Evolutionary conservation across 2,888 invertebrate genomes (phyloP), one percentile per base, ranked within the genome.

Genomic region (Chalcosyrphus nemorum): DNA sequence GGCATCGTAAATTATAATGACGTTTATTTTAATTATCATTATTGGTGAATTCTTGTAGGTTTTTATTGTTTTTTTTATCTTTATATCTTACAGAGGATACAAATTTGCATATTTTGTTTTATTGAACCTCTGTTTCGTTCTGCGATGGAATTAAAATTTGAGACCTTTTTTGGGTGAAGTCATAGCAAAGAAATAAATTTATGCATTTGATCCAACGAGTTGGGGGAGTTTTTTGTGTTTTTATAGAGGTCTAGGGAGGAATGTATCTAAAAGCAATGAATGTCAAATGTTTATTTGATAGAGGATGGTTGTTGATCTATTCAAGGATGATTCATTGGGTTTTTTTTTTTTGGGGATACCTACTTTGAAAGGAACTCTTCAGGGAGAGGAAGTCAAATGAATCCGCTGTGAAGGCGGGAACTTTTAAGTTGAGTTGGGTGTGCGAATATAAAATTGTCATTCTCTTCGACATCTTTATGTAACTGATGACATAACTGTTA

Each of bases 1-100:
- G 47, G 63, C 47, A 47, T 63, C 63, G 32, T 63, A 63, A 63
- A 63, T 63, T 63, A 47, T 63, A 47, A 29, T 63, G 63, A 63
- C 63, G 29, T 56, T 35, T 56, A 9, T 56, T 15, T 35, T 47
- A 63, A 59, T 61, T 45, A n/a, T 47, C 32, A 29, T 32, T 63
- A 21, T 41, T 41, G 6, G 41, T 41, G 15, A 15, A 11, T n/a
- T 38, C 13, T 38, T 41, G 41, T 13, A 41, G 41, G 6, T 41
- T 41, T 41, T 41, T 32, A 4, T 41, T n/a, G n/a, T n/a, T n/a
- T 13, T 41, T 41, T 41, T 41, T 15, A 41, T 41, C 15, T 41
- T 41, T 15, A 41, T 41, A 32, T 9, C 9, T 7, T 6, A 17
- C 43, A 19, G 17, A 2, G 2, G 45, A 15, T 45, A 19, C 19